Evolutionary conservation across 1,140 invertebrate genomes (phyloP), one percentile per base, ranked within the genome.

Genomic region (Adelges cooleyi): DNA sequence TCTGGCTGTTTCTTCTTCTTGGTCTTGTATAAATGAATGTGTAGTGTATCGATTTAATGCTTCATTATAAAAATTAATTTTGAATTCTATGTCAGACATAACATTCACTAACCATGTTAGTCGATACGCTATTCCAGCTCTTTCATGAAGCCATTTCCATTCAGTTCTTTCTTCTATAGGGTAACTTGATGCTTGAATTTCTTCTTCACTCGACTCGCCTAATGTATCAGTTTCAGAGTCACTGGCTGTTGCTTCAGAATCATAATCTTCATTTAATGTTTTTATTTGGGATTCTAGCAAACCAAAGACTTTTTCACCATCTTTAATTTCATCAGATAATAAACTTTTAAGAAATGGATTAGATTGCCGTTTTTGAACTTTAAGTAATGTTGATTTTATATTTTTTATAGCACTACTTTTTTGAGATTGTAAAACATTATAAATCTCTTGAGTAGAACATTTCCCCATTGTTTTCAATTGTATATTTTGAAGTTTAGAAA

Each of bases 51-150:
- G 56, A 62, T 62, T 62, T 33, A 62, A 46, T 15, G 56, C 56
- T 62, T 62, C 56, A 62, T 62, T 62, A 48, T 62, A 62, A 62
- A 62, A 62, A 46, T 62, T 62, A 3, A 62, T 62, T 62, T 62
- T 62, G 13, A 62, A 62, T 46, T 62, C 56, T 29, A 62, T 62
- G 22, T 62, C 56, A 33, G 56, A 62, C 56, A 62, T 62, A 20
- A 62, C 56, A 62, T 62, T 62, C 23, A 62, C 56, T 22, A 62
- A 3, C 56, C 56, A 62, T 29, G 56, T 62, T 48, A 62, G 44
- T 48, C 56, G 25, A 9, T 62, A 62, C 3, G 42, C 56, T 46
- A 62, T 62, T 46, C 18, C 44, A 20, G 42, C 56, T 10, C 56
- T 29, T 46, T 62, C 56, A 20, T 62, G 56, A 29, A 62, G 25